Percentiles rank a stretch among this genome's conserved stretches.
Conservation (phyloP, 2,113 vertebrate species). For the Pavo muticus region DNA sequence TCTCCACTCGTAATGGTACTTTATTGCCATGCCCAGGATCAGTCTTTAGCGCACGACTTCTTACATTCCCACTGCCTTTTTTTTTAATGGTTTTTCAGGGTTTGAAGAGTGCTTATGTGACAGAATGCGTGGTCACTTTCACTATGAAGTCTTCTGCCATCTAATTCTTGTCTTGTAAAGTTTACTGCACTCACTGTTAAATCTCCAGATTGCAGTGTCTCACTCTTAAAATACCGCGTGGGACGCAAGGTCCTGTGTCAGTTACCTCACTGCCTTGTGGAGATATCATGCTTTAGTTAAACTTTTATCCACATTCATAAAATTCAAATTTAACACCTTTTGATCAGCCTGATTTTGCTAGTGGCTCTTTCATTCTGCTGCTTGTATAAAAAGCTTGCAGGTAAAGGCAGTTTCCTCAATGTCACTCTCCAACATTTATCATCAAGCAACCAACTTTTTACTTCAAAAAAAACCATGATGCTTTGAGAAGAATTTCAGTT, state of each 20-base stretch:
- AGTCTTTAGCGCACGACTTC: neutral
- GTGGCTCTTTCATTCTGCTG: neutral
- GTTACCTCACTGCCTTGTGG: fast-evolving
- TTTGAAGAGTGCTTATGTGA: neutral
- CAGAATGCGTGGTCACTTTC: neutral
- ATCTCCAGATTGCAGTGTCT: neutral
- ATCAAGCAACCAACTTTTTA: neutral
- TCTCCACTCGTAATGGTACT: neutral
- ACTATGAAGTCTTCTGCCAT: neutral
- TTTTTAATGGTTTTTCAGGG: neutral
- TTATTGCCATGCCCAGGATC: neutral
- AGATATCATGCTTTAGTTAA: neutral
- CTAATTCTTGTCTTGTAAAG: neutral
- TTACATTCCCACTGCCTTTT: neutral
- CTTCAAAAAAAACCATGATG: fast-evolving
- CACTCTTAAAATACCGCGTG: neutral
- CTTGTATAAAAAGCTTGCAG: neutral
- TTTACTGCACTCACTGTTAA: neutral
- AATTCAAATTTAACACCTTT: neutral
- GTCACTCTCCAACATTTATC: neutral
- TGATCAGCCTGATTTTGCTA: neutral
- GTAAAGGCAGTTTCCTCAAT: neutral
- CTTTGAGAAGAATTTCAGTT: neutral
- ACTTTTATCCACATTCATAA: neutral
- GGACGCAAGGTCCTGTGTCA: neutral